Evolutionary conservation across 1,140 invertebrate genomes (phyloP).

Genomic region (Drosophila aff.): DNA sequence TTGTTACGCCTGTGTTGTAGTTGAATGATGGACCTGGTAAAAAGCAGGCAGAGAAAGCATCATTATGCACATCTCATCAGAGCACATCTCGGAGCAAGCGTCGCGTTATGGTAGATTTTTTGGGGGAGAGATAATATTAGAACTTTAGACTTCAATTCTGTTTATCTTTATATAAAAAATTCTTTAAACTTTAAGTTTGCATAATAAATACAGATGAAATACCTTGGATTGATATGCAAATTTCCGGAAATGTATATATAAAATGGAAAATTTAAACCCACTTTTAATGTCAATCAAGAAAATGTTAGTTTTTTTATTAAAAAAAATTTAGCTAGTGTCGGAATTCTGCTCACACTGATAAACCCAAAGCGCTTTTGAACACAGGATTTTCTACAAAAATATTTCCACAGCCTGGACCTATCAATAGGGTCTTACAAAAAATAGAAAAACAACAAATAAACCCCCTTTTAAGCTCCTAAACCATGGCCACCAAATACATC

Average conservation of each 20-base stretch:
- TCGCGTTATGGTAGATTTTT: no score
- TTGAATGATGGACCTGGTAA: constrained; percentile 1
- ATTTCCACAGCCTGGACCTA: background rate
- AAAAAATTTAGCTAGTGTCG: no score
- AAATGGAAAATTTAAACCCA: background rate
- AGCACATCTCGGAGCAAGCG: background rate
- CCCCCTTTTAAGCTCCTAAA: constrained; percentile 17
- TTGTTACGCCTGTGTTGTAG: background rate
- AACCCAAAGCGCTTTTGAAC: background rate
- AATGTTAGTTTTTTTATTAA: no score
- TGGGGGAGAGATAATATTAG: no score
- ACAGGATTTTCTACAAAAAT: background rate
- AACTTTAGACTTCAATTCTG: no score
- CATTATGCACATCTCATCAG: constrained; percentile 20
- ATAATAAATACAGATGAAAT: no score
- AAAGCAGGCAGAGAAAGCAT: background rate
- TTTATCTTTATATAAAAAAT: no score
- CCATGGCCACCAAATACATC: constrained; percentile 12
- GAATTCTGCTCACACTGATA: constrained; percentile 2
- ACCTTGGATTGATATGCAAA: background rate
- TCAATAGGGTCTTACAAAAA: background rate
- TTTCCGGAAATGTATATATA: no score
- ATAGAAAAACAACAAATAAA: background rate
- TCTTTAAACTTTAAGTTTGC: no score
- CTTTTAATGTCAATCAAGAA: background rate